phyloP scores from a whole-genome alignment of 2,797 vertebrate species.

The Caiman crocodilus region DNA sequence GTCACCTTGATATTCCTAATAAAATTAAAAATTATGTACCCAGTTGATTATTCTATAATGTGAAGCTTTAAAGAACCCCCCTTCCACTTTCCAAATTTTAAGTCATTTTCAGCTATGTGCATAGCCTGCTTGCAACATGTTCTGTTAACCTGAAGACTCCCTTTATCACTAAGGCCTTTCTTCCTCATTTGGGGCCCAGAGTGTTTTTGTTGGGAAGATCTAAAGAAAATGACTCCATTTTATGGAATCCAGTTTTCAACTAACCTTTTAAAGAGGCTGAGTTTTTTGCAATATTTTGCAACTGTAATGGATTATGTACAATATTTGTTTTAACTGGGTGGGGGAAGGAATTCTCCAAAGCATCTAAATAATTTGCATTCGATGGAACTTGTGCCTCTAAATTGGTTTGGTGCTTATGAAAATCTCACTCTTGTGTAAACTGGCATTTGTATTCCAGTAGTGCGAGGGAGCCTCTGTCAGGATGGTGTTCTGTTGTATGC shows the following conservation, averaged over 20 bases:
- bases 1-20: neutral
- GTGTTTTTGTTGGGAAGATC: neutral
- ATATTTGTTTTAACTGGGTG: no score
- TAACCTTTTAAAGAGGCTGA: neutral
- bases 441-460: neutral
- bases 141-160: neutral
- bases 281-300: neutral
- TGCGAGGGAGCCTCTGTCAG: neutral
- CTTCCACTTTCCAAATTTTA: neutral
- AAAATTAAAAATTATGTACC: neutral
- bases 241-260: no score
- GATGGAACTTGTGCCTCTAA: accelerated
- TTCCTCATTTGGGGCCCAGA: neutral
- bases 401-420: neutral
- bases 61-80: neutral
- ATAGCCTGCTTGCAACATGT: neutral
- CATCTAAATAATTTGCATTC: neutral
- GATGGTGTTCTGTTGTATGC: neutral
- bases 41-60: neutral
- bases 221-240: neutral
- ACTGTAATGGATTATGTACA: neutral
- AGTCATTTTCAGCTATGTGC: neutral
- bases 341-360: neutral
- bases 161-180: neutral
- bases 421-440: neutral